A percentile compares a stretch with the other conserved stretches of the same genome.
These are phyloP conservation scores for Galerucella pusilla DNA, from an alignment of 2,888 invertebrate genomes.

Conservation along the genomic window DNA sequence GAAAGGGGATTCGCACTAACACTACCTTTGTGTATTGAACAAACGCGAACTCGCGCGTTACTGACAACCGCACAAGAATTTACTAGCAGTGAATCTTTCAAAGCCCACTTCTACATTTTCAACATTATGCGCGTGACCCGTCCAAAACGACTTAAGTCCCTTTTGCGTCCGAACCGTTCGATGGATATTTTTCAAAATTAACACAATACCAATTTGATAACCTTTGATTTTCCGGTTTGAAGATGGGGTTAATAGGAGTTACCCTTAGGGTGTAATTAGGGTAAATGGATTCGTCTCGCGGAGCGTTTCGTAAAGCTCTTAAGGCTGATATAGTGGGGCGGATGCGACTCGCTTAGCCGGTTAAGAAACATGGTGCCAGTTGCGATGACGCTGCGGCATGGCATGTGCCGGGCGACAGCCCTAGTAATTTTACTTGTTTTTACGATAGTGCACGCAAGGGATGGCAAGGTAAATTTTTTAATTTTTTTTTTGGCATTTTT, in stretches of 20 bases:
- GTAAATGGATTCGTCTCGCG: slow-evolving; percentile 41
- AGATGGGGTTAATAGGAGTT: slow-evolving; percentile 25
- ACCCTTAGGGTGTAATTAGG: slow-evolving; percentile 42
- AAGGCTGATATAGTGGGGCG: slow-evolving; percentile 56
- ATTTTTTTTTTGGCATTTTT: slow-evolving; percentile 27
- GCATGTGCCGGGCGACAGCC: slow-evolving; percentile 63
- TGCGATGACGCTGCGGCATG: slow-evolving; percentile 65
- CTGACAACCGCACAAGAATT: slow-evolving; percentile 62
- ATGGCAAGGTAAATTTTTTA: slow-evolving; percentile 55
- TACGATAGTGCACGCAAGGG: slow-evolving; percentile 53
- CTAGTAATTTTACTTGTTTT: slow-evolving; percentile 56
- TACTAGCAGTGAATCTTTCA: slow-evolving; percentile 59
- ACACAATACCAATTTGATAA: slow-evolving; percentile 4
- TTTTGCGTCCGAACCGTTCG: slow-evolving; percentile 43
- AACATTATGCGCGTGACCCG: slow-evolving; percentile 56
- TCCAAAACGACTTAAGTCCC: slow-evolving; percentile 53
- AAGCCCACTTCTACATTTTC: slow-evolving; percentile 56
- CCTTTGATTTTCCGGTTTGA: slow-evolving; percentile 17
- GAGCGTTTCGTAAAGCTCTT: slow-evolving; percentile 46
- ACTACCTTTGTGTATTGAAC: slow-evolving; percentile 59
- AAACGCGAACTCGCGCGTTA: slow-evolving; percentile 65
- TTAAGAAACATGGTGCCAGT: slow-evolving; percentile 62
- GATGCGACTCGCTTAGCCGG: slow-evolving; percentile 54
- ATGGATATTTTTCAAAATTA: slow-evolving; percentile 43
- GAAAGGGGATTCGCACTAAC: slow-evolving; percentile 59